These are phyloP conservation scores for Larimichthys polyactis DNA, from an alignment of 2,113 vertebrate genomes.

Conservation along the genomic window DNA sequence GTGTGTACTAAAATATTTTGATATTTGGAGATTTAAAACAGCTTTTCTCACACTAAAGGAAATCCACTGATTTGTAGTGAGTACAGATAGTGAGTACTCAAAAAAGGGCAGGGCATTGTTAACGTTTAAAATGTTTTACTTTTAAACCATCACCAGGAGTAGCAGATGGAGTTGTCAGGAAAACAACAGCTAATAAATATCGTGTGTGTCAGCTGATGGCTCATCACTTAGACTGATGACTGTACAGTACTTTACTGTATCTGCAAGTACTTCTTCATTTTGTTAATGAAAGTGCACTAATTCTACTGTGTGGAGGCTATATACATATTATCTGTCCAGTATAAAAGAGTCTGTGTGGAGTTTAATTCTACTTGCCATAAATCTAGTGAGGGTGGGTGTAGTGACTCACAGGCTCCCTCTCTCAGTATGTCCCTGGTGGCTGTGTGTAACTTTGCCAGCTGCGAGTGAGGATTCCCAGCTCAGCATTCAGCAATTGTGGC, in stretches of 20 bases:
- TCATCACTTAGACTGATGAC: neutral
- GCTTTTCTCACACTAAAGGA: neutral
- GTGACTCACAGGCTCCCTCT: neutral
- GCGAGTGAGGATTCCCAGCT: neutral
- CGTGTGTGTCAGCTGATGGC: neutral
- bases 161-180: neutral
- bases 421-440: neutral
- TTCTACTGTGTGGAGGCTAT: neutral
- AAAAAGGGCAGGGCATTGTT: neutral
- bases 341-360: neutral
- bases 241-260: neutral
- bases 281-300: neutral
- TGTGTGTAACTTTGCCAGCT: neutral
- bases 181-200: neutral
- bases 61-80: neutral
- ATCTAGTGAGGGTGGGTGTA: neutral
- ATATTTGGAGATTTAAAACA: neutral
- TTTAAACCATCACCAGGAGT: neutral
- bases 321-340: neutral
- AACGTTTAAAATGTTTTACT: neutral
- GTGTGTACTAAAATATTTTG: neutral
- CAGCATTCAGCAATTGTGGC: neutral
- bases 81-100: neutral
- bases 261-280: neutral
- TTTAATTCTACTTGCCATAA: neutral